A percentile compares a stretch with the other conserved stretches of the same genome.
Conservation (phyloP, 1,140 invertebrate species). For the Octopus sinensis region DNA sequence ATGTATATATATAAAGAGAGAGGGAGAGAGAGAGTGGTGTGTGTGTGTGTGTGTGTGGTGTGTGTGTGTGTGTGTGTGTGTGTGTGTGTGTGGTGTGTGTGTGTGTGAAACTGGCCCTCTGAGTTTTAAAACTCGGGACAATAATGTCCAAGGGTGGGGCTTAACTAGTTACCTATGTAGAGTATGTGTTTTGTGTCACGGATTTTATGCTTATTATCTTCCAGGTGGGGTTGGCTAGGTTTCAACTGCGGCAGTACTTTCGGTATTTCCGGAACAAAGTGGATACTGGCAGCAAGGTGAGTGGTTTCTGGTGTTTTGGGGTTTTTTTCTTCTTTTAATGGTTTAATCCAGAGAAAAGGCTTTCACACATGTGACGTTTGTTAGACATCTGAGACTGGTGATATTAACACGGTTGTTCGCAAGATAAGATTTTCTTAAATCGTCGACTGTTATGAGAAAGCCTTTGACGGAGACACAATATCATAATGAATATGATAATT, state of each 20-base stretch:
- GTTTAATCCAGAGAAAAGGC: background rate
- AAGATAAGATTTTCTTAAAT: background rate
- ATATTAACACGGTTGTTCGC: background rate
- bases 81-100: too few species aligned
- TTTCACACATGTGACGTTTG: background rate
- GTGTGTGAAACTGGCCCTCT: too few species aligned
- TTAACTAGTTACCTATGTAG: too few species aligned
- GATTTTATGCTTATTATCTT: conserved; percentile 4
- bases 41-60: too few species aligned
- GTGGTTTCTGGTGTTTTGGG: conserved; percentile 3
- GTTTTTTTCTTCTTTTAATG: background rate
- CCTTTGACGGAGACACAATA: background rate
- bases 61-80: too few species aligned
- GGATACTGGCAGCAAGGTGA: conserved; percentile 52
- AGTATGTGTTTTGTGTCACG: too few species aligned
- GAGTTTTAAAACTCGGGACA: too few species aligned
- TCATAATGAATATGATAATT: background rate
- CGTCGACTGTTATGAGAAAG: background rate
- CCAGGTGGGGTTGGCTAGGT: conserved; percentile 53
- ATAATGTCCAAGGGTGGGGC: too few species aligned
- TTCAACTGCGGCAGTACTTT: conserved; percentile 54
- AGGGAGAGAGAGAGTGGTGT: too few species aligned
- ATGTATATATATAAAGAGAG: too few species aligned
- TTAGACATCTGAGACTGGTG: background rate
- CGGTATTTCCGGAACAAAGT: conserved; percentile 52